Evolutionary conservation across 2,113 vertebrate species (phyloP), one percentile per base, ranked within the genome.

Genomic region (Pachycephala philippinensis): DNA sequence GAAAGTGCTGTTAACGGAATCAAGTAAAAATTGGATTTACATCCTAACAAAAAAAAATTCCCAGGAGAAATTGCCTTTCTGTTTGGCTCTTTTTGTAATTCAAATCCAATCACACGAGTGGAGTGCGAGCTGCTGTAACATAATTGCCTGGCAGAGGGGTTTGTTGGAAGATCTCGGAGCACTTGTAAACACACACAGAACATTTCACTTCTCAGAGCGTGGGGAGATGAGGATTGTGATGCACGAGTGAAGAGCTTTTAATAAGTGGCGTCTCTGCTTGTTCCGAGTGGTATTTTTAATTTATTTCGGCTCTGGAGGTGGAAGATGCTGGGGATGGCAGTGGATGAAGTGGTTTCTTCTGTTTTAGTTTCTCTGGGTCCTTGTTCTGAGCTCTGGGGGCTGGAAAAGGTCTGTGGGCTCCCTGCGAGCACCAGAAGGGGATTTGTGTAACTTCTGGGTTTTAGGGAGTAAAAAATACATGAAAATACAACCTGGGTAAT

Each of bases 11-110:
- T 52, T 94, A 93, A 84, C 5, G 3, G 92, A 93, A 92, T 94
- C 79, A 81, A 88, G 79, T 74, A 42, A 91, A 68, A 96, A 94
- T 71, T 86, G 92, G 93, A 95, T 96, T 95, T 90, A 68, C 90
- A 88, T 71, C 83, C 95, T 72, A 81, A 90, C 88, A 84, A 84
- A 93, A 90, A 84, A 84, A 93, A 90, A 90, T 35, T 81, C 96
- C 82, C 83, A 1, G 21, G 95, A 79, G 92, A 33, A 54, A 74
- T 80, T 66, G 87, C 70, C 52, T 39, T 91, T 95, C 72, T 72
- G 59, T 59, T 77, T 84, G 90, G n/a, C 60, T 93, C 70, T 83
- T 69, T 85, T 69, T 94, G 79, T 86, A 90, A 94, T 95, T 96
- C 85, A 88, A 80, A 94, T 86, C 70, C 44, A 64, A 69, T 44